These are phyloP conservation scores for Neoniphon sammara DNA, from an alignment of 2,797 vertebrate genomes.

Conservation along the genomic window DNA sequence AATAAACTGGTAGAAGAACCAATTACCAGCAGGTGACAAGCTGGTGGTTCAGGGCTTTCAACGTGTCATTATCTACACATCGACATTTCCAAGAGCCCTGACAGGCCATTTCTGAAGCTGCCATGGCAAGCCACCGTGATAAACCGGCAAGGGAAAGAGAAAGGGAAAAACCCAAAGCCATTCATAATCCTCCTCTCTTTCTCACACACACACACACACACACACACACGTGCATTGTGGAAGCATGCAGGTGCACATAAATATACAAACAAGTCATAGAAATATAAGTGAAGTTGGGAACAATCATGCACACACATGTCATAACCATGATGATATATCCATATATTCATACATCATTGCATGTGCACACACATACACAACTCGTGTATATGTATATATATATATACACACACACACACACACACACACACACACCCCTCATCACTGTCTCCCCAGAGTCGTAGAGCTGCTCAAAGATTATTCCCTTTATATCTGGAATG, in stretches of 20 bases:
- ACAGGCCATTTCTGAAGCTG: slow-evolving; percentile 82
- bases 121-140: slow-evolving; percentile 75
- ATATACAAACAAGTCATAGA: no score
- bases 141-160: slow-evolving; percentile 57
- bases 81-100: slow-evolving; percentile 86
- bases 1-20: slow-evolving; percentile 93
- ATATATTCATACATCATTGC: not conserved
- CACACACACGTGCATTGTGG: not conserved
- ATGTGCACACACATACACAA: not conserved
- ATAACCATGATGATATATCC: not conserved
- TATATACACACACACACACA: not conserved
- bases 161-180: slow-evolving; percentile 50
- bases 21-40: slow-evolving; percentile 92
- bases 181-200: slow-evolving; percentile 54
- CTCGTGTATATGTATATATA: no score
- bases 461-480: slow-evolving; percentile 67
- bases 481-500: slow-evolving; percentile 80
- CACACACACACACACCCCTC: not conserved
- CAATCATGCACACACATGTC: not conserved
- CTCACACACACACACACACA: slow-evolving; percentile 22
- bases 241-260: slow-evolving; percentile 19
- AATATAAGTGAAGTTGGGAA: not conserved
- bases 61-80: slow-evolving; percentile 96
- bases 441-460: slow-evolving; percentile 19
- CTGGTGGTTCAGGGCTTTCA: slow-evolving; percentile 89